A percentile compares a stretch with the other conserved stretches of the same genome.
These are phyloP conservation scores for Bombus pyrosoma DNA, from an alignment of 1,140 invertebrate genomes.

Conservation along the genomic window DNA sequence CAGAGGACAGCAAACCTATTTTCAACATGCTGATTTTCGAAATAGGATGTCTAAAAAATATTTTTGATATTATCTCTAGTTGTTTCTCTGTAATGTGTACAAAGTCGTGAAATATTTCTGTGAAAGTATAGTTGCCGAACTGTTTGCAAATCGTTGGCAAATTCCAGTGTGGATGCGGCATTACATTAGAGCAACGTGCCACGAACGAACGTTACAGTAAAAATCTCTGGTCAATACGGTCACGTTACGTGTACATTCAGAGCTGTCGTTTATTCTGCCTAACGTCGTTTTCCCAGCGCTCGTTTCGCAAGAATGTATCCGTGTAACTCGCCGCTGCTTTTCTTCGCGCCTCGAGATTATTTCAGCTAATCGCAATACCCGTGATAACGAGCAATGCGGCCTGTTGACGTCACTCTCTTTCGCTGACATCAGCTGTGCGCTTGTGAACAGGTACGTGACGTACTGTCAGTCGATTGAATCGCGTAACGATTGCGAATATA, in stretches of 20 bases:
- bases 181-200: neutral
- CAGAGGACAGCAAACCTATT: too few relatives aligned
- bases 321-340: neutral
- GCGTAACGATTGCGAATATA: neutral
- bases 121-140: neutral
- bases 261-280: neutral
- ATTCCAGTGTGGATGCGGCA: too few relatives aligned
- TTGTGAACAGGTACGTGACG: conserved; percentile 24
- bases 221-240: neutral
- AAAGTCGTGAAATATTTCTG: too few relatives aligned
- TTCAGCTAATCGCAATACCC: neutral
- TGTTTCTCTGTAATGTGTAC: too few relatives aligned
- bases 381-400: conserved; percentile 25
- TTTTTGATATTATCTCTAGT: too few relatives aligned
- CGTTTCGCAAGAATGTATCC: neutral
- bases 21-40: too few relatives aligned
- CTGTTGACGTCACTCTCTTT: conserved; percentile 33
- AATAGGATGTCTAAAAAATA: too few relatives aligned
- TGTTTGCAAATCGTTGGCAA: too few relatives aligned
- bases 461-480: neutral
- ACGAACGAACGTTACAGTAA: neutral
- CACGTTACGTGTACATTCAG: neutral
- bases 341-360: neutral
- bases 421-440: conserved; percentile 42
- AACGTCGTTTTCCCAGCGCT: neutral